Evolutionary conservation across 2,797 vertebrate species (phyloP), one percentile per base, ranked within the genome.

Genomic region (Anabacerthia variegaticeps): DNA sequence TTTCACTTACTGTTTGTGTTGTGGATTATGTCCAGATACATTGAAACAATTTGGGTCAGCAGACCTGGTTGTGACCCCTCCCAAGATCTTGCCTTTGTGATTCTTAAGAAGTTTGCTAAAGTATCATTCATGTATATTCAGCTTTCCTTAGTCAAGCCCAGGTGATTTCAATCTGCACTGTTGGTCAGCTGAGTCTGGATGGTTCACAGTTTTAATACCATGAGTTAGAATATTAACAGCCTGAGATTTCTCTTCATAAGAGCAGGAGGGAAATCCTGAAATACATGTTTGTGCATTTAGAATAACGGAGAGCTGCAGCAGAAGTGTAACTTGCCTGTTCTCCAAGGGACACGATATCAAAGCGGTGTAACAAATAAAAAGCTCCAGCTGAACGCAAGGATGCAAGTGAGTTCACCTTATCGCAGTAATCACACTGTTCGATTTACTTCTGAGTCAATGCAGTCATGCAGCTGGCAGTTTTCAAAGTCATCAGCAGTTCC

Each of bases 181-280:
- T 69, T 6, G 6, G 30, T 68, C 67, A 62, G 2, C 48, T 34
- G 61, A 44, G 10, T 74, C 82, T 66, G 80, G 61, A 43, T 7
- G 41, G 72, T 46, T 92, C 65, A 86, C 52, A 61, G 76, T 77
- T 61, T 56, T 41, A 86, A 63, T 56, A 37, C 48, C 19, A 9
- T 24, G 19, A 77, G 61, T 81, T 94, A 84, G 26, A 85, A 84
- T 74, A 84, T 96, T 94, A 96, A 92, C 83, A 90, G 54, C 37
- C 24, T 27, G 51, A 71, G 67, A 46, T 54, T 72, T 81, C 12
- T 72, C 26, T 77, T 68, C 34, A 9, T 34, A 54, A 51, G 34
- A 83, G 36, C 12, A 12, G 30, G 14, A 28, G 12, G 14, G 3
- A 7, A 19, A 66, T 41, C 22, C 36, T 74, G 63, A 56, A 69